Evolutionary conservation across 2,888 invertebrate species (phyloP).

Genomic region (Leuctra nigra): DNA sequence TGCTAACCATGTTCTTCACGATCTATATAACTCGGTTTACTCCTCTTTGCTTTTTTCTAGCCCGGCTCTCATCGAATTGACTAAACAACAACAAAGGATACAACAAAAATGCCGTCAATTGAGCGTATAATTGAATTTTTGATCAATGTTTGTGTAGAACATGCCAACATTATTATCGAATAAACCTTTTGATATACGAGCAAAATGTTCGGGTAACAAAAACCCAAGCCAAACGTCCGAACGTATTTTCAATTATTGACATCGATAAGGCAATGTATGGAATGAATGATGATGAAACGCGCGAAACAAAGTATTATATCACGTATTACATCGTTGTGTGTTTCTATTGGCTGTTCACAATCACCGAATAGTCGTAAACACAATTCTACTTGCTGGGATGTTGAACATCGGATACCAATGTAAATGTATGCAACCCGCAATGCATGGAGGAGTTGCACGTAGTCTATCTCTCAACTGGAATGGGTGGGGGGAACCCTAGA

Average conservation of each 20-base stretch:
- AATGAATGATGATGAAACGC: neutral
- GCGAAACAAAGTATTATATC: neutral
- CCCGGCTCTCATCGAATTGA: too few relatives aligned
- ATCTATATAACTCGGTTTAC: too few relatives aligned
- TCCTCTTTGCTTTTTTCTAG: too few relatives aligned
- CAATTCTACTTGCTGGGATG: too few relatives aligned
- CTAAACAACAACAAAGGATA: constrained; percentile 8
- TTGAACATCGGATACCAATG: too few relatives aligned
- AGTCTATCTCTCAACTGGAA: too few relatives aligned
- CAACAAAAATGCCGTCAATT: constrained; percentile 17
- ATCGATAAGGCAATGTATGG: constrained; percentile 4
- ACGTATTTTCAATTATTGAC: constrained; percentile 14
- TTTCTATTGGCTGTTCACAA: neutral
- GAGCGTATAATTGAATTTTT: constrained; percentile 18
- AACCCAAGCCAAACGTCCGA: constrained; percentile 6
- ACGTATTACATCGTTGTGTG: neutral
- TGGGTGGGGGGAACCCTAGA: too few relatives aligned
- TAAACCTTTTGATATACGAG: constrained; percentile 9
- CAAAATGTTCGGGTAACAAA: constrained; percentile 6
- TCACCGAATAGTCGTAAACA: too few relatives aligned
- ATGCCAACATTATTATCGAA: constrained; percentile 13
- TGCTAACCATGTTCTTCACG: too few relatives aligned
- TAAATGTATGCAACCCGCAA: too few relatives aligned
- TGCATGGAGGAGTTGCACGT: too few relatives aligned
- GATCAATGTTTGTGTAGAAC: constrained; percentile 15